Percentiles rank a stretch among this genome's conserved stretches.
Evolutionary conservation across 2,113 vertebrate genomes (phyloP).

Genomic region (Calidris pugnax): DNA sequence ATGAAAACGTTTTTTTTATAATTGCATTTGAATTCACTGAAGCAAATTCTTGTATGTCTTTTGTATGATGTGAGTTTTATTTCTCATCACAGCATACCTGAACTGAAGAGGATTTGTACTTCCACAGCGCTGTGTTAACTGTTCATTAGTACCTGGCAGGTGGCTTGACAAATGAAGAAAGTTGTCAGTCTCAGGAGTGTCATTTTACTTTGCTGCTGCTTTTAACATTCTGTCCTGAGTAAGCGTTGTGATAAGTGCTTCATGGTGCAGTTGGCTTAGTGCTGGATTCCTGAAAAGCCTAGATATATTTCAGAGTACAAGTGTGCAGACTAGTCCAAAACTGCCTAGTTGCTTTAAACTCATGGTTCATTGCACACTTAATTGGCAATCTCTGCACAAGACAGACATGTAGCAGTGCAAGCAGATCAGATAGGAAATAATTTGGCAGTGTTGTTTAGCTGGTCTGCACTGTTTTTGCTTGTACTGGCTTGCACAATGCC

Average conservation of each 20-base stretch:
- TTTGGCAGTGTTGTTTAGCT: neutral
- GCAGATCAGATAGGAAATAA: neutral
- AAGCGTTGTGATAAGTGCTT: neutral
- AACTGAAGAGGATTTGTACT: neutral
- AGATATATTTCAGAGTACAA: neutral
- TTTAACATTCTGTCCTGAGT: neutral
- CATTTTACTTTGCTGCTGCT: neutral
- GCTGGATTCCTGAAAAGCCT: neutral
- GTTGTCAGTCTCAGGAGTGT: neutral
- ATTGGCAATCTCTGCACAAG: neutral
- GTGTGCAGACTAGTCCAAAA: neutral
- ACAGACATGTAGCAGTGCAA: neutral
- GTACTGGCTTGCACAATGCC: neutral
- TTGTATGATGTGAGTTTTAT: neutral
- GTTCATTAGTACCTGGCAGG: neutral
- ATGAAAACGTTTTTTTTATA: neutral
- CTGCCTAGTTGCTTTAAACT: neutral
- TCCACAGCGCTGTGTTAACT: neutral
- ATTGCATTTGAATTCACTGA: neutral
- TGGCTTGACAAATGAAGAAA: neutral
- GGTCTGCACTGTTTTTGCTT: neutral
- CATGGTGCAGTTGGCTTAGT: neutral
- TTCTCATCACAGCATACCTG: neutral
- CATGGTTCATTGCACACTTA: accelerated
- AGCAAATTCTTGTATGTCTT: neutral